Percentiles rank a stretch among this genome's conserved stretches.
Evolutionary conservation across 2,888 invertebrate species (phyloP).

Genomic region (Hartigia nigra): DNA sequence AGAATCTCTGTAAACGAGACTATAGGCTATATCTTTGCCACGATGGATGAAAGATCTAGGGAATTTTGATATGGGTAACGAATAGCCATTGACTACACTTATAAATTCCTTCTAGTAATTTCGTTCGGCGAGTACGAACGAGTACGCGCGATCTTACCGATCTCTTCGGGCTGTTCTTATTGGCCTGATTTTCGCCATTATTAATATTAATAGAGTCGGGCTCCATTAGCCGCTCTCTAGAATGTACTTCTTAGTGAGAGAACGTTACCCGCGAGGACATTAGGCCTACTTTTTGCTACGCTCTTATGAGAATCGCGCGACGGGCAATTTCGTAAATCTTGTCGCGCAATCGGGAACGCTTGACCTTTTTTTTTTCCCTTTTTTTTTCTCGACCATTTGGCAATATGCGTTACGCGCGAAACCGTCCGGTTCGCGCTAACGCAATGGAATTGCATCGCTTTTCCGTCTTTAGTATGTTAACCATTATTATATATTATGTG

Average conservation of each 20-base stretch:
- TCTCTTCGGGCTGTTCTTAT: constrained; percentile 39
- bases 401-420: background rate
- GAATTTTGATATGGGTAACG: background rate
- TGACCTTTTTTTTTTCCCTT: background rate
- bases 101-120: background rate
- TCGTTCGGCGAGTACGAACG: background rate
- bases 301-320: constrained; percentile 24
- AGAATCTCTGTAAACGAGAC: background rate
- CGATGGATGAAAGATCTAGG: background rate
- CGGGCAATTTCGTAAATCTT: background rate
- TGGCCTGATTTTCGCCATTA: constrained; percentile 53
- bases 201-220: constrained; percentile 49
- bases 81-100: background rate
- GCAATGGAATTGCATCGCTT: background rate
- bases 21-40: background rate
- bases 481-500: background rate
- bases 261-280: constrained; percentile 28
- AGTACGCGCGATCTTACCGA: constrained; percentile 27
- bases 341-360: background rate
- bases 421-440: background rate
- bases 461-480: background rate
- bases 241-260: constrained; percentile 18
- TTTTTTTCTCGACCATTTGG: background rate
- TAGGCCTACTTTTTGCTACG: constrained; percentile 28
- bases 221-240: constrained; percentile 42